Conservation (phyloP, 92 coral and sea anemone species). For the Porites lobata region DNA sequence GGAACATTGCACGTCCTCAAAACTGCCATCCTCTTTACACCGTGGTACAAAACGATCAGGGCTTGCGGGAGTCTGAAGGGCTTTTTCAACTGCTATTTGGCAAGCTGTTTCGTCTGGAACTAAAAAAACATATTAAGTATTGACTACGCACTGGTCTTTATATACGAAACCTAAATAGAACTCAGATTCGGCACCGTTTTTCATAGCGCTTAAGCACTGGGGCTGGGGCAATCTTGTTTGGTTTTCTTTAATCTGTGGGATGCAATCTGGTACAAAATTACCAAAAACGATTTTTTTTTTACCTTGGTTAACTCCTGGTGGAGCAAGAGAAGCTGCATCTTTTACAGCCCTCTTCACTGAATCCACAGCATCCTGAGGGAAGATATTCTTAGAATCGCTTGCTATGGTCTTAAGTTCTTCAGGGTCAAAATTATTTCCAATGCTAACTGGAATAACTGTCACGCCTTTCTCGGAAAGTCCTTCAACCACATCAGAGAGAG, state of each 20-base stretch:
- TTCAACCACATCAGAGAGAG: conserved; percentile 30
- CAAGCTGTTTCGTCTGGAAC: conserved; percentile 53
- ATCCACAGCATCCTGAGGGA: conserved; percentile 27
- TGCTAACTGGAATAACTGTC: conserved; percentile 50
- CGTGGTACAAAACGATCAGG: conserved; percentile 78
- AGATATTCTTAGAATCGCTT: conserved; percentile 26
- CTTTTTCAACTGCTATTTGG: conserved; percentile 65
- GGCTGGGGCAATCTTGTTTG: too few species aligned
- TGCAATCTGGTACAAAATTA: background rate
- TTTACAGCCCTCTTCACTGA: conserved; percentile 43
- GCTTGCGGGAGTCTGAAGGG: conserved; percentile 59
- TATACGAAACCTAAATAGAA: too few species aligned
- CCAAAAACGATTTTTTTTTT: background rate
- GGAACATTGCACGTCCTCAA: conserved; percentile 84
- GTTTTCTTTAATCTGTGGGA: background rate
- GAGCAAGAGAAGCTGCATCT: conserved; percentile 29
- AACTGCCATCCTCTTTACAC: conserved; percentile 76
- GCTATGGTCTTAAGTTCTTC: conserved; percentile 43
- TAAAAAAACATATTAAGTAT: background rate
- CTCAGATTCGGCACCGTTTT: too few species aligned
- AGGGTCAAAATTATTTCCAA: conserved; percentile 57
- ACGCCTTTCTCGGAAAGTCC: conserved; percentile 45
- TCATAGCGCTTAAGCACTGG: too few species aligned
- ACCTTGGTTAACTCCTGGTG: conserved; percentile 46
- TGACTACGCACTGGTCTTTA: too few species aligned